These are phyloP conservation scores for Scartelaos histophorus DNA, from an alignment of 2,113 vertebrate species.

Conservation along the genomic window DNA sequence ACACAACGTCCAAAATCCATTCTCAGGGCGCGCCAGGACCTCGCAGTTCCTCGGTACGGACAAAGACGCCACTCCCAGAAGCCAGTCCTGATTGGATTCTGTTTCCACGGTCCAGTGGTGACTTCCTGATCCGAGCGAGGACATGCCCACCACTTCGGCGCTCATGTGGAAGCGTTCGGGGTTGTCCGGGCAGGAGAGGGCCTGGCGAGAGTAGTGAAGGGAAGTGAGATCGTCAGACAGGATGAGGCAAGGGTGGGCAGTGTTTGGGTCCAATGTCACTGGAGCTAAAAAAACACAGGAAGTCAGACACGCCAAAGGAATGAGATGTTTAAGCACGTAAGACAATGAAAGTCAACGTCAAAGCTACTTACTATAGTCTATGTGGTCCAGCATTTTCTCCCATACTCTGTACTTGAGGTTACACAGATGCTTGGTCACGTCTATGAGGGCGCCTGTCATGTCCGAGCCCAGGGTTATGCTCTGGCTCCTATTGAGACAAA, in stretches of 20 bases:
- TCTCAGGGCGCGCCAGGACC: slow-evolving; percentile 67
- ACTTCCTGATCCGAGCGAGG: slow-evolving; percentile 55
- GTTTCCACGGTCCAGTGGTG: slow-evolving; percentile 76
- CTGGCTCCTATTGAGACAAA: slow-evolving; percentile 52
- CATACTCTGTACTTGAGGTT: slow-evolving; percentile 74
- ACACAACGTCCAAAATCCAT: slow-evolving; percentile 80
- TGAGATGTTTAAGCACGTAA: not conserved
- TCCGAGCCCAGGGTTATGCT: slow-evolving; percentile 30
- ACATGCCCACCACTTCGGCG: slow-evolving; percentile 70
- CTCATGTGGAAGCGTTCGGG: slow-evolving; percentile 77
- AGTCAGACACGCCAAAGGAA: slow-evolving; percentile 8
- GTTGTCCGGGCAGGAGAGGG: slow-evolving; percentile 65
- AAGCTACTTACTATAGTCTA: slow-evolving; percentile 71
- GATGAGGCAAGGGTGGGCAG: slow-evolving; percentile 77
- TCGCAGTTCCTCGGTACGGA: slow-evolving; percentile 60
- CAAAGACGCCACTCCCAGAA: slow-evolving; percentile 72
- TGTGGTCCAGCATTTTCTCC: slow-evolving; percentile 67
- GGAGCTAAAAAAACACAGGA: slow-evolving; percentile 59
- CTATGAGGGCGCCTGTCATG: slow-evolving; percentile 64
- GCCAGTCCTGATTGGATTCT: slow-evolving; percentile 75
- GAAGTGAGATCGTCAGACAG: slow-evolving; percentile 75
- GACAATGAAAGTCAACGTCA: not conserved
- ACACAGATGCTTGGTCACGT: slow-evolving; percentile 66
- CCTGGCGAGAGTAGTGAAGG: slow-evolving; percentile 58
- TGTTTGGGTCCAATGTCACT: slow-evolving; percentile 77